A percentile compares a stretch with the other conserved stretches of the same genome.
Evolutionary conservation across 35 echinoderm and acorn worm species (phyloP).

Genomic region (Eucidaris tribuloides): DNA sequence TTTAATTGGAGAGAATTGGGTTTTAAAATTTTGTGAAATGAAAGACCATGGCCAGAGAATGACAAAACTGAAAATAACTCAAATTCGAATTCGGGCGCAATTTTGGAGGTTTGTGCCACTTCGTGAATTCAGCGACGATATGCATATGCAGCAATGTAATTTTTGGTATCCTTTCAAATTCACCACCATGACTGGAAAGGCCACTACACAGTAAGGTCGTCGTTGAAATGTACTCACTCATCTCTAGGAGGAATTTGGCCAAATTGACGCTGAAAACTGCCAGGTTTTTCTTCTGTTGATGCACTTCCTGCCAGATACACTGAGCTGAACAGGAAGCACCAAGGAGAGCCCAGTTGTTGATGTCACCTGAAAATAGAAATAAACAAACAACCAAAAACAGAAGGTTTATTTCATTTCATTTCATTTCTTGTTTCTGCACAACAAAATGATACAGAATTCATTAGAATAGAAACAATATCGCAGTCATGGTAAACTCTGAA

Average conservation of each 20-base stretch:
- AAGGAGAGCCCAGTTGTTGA: conserved; percentile 17
- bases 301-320: not conserved
- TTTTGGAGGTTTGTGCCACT: not conserved
- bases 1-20: too few relatives aligned
- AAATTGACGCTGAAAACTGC: not conserved
- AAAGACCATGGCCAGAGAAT: too few relatives aligned
- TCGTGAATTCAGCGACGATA: not conserved
- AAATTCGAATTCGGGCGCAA: not conserved
- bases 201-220: not conserved
- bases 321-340: conserved; percentile 1
- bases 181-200: not conserved
- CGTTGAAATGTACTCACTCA: not conserved
- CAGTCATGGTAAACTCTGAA: too few relatives aligned
- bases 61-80: not conserved
- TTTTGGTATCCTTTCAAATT: not conserved
- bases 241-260: conserved; percentile 4
- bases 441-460: too few relatives aligned
- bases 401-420: too few relatives aligned
- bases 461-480: too few relatives aligned
- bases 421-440: too few relatives aligned
- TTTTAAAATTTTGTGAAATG: too few relatives aligned
- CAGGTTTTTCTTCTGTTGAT: not conserved
- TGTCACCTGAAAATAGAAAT: conserved; percentile 9
- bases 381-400: too few relatives aligned
- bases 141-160: not conserved